A percentile compares a stretch with the other conserved stretches of the same genome.
Evolutionary conservation across 2,113 vertebrate genomes (phyloP).

Genomic region (Loxodonta africana): DNA sequence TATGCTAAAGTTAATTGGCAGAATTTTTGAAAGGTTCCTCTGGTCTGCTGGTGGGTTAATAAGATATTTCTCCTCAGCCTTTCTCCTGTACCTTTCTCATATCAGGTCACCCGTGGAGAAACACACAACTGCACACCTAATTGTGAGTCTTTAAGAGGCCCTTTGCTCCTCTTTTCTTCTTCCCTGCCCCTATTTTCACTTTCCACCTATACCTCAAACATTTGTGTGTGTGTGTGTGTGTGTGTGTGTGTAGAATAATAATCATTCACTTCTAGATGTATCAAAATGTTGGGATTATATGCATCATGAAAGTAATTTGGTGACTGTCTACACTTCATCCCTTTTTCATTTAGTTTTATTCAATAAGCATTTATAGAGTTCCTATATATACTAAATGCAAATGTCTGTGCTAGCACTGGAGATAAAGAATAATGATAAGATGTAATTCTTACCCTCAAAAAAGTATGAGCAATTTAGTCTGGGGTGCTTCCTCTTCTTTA

Average conservation of each 20-base stretch:
- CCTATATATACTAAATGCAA: background rate
- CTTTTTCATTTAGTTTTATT: background rate
- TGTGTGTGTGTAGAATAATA: background rate
- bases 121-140: background rate
- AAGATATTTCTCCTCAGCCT: background rate
- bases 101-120: background rate
- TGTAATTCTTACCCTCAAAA: background rate
- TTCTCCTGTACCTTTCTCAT: background rate
- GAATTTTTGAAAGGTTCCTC: background rate
- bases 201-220: background rate
- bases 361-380: background rate
- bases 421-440: background rate
- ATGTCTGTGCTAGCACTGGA: background rate
- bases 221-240: background rate
- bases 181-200: background rate
- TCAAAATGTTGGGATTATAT: background rate
- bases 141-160: background rate
- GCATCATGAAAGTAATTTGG: background rate
- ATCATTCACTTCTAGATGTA: background rate
- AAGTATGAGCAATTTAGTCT: background rate
- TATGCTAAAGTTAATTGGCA: background rate
- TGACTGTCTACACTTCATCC: background rate
- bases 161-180: background rate
- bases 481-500: too few relatives aligned
- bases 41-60: background rate